Conservation (phyloP, 2,113 vertebrate species). For the Pedionomus torquatus region DNA sequence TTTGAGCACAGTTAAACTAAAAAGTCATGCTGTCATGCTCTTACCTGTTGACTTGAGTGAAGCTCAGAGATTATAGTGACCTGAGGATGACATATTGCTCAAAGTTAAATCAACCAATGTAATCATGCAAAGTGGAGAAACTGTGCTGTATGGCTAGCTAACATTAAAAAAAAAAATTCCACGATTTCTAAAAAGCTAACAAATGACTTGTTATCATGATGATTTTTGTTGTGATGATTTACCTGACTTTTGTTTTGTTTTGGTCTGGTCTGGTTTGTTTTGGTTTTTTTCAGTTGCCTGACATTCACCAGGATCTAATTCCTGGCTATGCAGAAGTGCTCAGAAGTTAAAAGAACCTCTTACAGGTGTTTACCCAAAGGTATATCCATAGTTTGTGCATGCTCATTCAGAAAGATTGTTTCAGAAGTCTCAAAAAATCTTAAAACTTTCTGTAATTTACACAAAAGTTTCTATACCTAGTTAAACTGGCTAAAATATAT, state of each 20-base stretch:
- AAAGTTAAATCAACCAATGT: background rate
- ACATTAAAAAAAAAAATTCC: background rate
- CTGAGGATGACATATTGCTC: background rate
- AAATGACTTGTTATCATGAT: background rate
- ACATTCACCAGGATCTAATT: background rate
- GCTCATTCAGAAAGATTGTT: background rate
- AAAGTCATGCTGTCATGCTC: background rate
- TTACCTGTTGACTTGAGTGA: background rate
- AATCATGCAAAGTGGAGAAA: background rate
- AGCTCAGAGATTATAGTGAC: background rate
- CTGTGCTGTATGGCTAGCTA: background rate
- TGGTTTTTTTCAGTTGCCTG: background rate
- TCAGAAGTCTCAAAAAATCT: background rate
- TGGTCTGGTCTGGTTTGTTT: too few species aligned
- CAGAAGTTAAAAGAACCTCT: background rate
- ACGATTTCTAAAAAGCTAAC: background rate
- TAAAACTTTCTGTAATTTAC: background rate
- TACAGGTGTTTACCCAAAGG: background rate
- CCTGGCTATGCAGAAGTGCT: background rate
- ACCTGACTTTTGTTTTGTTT: rapidly evolving
- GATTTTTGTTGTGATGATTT: background rate
- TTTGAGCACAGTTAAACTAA: background rate
- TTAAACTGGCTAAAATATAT: background rate
- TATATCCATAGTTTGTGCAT: background rate
- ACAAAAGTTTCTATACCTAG: background rate